Evolutionary conservation across 2,888 invertebrate genomes (phyloP).

Genomic region (Stictocephala bisonia): DNA sequence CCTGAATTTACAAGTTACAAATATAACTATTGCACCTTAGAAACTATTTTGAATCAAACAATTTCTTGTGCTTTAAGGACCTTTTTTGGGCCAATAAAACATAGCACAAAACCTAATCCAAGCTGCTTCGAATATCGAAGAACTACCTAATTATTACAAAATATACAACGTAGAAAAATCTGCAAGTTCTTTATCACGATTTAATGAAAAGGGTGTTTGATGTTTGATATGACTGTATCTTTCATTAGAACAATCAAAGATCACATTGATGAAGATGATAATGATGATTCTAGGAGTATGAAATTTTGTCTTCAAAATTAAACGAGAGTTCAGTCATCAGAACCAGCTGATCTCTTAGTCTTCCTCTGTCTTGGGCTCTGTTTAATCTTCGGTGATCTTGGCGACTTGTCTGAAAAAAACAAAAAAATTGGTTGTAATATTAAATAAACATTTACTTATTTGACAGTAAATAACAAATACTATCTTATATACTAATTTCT

Average conservation of each 20-base stretch:
- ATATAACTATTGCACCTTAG: constrained; percentile 11
- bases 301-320: neutral
- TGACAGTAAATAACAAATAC: too few relatives aligned
- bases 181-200: too few relatives aligned
- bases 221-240: too few relatives aligned
- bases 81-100: neutral
- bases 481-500: too few relatives aligned
- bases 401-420: constrained; percentile 72
- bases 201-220: too few relatives aligned
- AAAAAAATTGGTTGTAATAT: neutral
- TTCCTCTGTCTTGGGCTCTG: constrained; percentile 81
- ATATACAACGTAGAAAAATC: constrained; percentile 32
- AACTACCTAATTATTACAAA: constrained; percentile 19
- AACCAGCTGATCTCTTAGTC: constrained; percentile 78
- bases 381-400: constrained; percentile 64
- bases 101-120: constrained; percentile 6
- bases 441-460: too few relatives aligned
- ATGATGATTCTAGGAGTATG: neutral
- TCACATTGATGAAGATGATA: constrained; percentile 1
- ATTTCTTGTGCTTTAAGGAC: neutral
- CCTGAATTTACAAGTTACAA: neutral
- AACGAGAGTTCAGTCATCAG: constrained; percentile 69
- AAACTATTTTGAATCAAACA: neutral
- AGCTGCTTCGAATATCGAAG: constrained; percentile 32
- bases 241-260: neutral